phyloP scores from a whole-genome alignment of 2,797 vertebrate genomes.

The Tadarida brasiliensis region DNA sequence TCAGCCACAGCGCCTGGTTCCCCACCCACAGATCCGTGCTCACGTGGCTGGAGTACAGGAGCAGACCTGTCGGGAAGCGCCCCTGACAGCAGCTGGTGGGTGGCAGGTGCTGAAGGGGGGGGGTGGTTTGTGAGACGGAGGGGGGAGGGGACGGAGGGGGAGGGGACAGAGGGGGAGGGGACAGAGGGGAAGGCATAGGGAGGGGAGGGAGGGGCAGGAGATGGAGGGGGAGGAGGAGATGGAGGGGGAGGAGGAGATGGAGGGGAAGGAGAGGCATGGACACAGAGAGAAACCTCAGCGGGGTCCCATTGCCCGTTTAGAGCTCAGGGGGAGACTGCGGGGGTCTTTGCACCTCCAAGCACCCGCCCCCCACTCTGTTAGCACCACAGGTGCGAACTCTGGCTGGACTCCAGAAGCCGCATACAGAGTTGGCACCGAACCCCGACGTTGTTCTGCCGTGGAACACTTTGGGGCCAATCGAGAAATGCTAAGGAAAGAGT shows the following conservation, averaged over 20 bases:
- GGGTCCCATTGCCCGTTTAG: too few species aligned
- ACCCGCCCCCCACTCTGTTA: accelerated
- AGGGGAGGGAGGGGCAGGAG: too few species aligned
- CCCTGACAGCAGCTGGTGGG: background rate
- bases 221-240: too few species aligned
- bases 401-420: background rate
- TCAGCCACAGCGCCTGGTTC: background rate
- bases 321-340: background rate
- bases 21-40: background rate
- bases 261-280: accelerated
- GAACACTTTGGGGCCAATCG: accelerated
- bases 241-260: too few species aligned
- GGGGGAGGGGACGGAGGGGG: too few species aligned
- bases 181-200: too few species aligned
- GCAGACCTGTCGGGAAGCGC: background rate
- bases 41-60: background rate
- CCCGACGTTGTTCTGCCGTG: accelerated
- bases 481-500: background rate
- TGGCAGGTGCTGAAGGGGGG: too few species aligned
- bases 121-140: background rate
- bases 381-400: background rate
- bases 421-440: background rate
- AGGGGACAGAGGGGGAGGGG: too few species aligned
- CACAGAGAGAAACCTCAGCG: accelerated
- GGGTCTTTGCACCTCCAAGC: background rate